Percentiles rank a stretch among this genome's conserved stretches.
phyloP scores from a whole-genome alignment of 2,113 vertebrate genomes.

The Callaeas wilsoni region DNA sequence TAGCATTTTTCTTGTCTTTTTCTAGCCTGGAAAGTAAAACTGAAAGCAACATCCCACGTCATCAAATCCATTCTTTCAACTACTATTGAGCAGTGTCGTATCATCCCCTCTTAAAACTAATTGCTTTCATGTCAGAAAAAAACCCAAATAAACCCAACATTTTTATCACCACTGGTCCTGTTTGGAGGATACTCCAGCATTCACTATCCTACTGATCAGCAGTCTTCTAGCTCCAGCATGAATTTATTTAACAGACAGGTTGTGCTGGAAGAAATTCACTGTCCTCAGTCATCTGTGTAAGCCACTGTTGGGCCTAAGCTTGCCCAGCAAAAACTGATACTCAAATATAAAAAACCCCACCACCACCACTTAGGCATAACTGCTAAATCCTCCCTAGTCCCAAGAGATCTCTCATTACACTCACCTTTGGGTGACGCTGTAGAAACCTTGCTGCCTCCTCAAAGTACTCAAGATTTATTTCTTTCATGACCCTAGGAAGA shows the following conservation, averaged over 20 bases:
- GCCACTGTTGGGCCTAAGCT: background rate
- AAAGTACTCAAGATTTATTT: slow-evolving; percentile 73
- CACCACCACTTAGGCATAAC: background rate
- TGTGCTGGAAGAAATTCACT: background rate
- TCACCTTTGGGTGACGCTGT: slow-evolving; percentile 67
- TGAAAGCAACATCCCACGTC: background rate
- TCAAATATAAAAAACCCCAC: background rate
- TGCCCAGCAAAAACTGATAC: background rate
- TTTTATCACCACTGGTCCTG: background rate
- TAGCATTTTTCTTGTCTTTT: background rate
- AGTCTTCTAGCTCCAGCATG: background rate
- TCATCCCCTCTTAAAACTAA: background rate
- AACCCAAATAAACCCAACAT: background rate
- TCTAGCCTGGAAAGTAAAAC: background rate
- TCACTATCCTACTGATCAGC: background rate
- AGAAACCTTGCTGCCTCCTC: slow-evolving; percentile 70
- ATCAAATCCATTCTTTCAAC: background rate
- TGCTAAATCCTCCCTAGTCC: background rate
- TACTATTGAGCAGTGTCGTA: background rate
- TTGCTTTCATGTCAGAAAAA: background rate
- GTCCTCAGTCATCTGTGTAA: rapidly evolving
- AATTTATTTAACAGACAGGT: background rate
- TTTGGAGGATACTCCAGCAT: background rate
- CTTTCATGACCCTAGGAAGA: slow-evolving; percentile 61
- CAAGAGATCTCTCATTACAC: background rate